phyloP scores from a whole-genome alignment of 2,113 vertebrate genomes.

The Xiphorhynchus elegans region DNA sequence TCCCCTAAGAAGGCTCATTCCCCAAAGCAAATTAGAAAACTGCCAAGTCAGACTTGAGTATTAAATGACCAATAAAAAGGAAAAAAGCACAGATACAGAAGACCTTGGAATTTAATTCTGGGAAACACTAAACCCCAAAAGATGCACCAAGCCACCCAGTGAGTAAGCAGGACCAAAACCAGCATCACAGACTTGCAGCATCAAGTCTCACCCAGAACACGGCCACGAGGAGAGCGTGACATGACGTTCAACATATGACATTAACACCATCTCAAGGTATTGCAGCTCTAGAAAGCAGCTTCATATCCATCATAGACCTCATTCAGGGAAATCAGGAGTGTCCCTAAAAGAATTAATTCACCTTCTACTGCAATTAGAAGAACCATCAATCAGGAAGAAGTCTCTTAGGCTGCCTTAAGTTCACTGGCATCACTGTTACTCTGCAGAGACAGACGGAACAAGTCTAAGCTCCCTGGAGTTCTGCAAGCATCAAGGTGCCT shows the following conservation, averaged over 20 bases:
- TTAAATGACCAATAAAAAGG: neutral
- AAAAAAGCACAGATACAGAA: neutral
- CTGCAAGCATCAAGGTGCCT: neutral
- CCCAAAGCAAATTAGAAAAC: neutral
- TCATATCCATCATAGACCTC: neutral
- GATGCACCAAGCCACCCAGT: neutral
- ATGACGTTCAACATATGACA: neutral
- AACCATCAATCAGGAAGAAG: neutral
- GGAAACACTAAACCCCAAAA: neutral
- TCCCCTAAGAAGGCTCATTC: neutral
- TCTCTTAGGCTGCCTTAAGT: neutral
- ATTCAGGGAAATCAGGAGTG: neutral
- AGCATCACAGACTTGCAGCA: neutral
- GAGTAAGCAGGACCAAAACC: neutral
- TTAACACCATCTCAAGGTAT: neutral
- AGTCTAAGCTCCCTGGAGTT: neutral
- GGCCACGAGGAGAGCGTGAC: neutral
- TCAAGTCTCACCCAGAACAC: neutral
- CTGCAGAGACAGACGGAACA: neutral
- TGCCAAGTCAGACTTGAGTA: neutral
- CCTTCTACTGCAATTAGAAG: neutral
- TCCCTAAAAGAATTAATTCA: neutral
- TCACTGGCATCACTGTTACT: neutral
- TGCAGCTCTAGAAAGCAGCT: neutral
- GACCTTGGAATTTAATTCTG: neutral